Percentiles rank a stretch among this genome's conserved stretches.
Conservation (phyloP, 1,140 invertebrate genomes). For the Papilio dardanus region DNA sequence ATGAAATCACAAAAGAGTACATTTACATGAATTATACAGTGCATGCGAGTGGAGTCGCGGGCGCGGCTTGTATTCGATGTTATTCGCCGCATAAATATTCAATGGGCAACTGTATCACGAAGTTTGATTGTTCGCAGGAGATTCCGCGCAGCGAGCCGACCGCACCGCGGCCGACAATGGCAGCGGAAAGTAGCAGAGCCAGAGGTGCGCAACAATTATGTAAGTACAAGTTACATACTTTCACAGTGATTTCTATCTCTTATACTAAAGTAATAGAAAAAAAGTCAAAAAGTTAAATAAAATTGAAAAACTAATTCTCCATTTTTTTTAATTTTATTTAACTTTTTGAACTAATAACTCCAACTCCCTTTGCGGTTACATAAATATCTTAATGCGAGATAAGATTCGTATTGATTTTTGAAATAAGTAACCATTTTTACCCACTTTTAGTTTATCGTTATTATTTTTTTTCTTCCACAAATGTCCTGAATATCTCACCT, state of each 20-base stretch:
- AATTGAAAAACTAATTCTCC: too few relatives aligned
- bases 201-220: constrained; percentile 69
- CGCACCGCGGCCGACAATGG: constrained; percentile 52
- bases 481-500: too few relatives aligned
- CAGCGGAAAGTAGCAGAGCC: constrained; percentile 68
- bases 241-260: not conserved
- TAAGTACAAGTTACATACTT: constrained; percentile 41
- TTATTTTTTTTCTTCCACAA: too few relatives aligned
- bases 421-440: too few relatives aligned
- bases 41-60: constrained; percentile 21
- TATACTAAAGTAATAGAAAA: not conserved
- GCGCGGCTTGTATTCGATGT: constrained; percentile 44
- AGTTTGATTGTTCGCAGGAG: constrained; percentile 48
- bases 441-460: too few relatives aligned
- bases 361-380: too few relatives aligned
- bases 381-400: too few relatives aligned
- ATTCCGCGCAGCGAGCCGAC: constrained; percentile 27
- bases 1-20: constrained; percentile 12
- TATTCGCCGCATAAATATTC: constrained; percentile 59
- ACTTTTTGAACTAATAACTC: too few relatives aligned
- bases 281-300: too few relatives aligned
- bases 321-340: too few relatives aligned
- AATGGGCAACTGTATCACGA: constrained; percentile 56
- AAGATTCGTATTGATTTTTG: too few relatives aligned
- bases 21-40: constrained; percentile 26